Evolutionary conservation across 2,888 invertebrate species (phyloP), one percentile per base, ranked within the genome.

Genomic region (Acanthosepion esculentum): DNA sequence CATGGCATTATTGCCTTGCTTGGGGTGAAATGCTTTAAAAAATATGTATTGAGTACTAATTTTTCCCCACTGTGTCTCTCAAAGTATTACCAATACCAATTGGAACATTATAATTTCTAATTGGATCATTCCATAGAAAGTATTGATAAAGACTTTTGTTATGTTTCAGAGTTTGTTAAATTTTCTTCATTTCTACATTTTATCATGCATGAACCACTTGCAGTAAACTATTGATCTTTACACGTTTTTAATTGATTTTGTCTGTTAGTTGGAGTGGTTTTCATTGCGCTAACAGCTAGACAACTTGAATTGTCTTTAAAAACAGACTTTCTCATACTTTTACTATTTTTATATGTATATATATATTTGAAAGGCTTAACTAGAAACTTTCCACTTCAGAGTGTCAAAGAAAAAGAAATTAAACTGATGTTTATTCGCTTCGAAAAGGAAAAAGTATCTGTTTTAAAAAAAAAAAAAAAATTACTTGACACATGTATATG

Each of bases 231-330:
- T 78, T 33, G 78, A 78, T 78, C n/a, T 78, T 78, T 33, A 78
- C 78, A 33, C n/a, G n/a, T 78, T 78, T 78, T 78, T 78, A 78
- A 78, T 78, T 78, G 78, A 78, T 78, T 78, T 78, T 78, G 78
- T 78, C 78, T 78, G 78, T n/a, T 33, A 15, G 78, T 33, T n/a
- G 78, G 78, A 78, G 78, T 78, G 78, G 78, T 78, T 78, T 78
- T 78, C 78, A 78, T 78, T n/a, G 33, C 12, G 78, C 78, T 78
- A 78, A 78, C 78, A 78, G 78, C 78, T 78, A 78, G 78, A 78
- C n/a, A 78, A 78, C 33, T 78, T 78, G 78, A 78, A 78, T 78
- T 78, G 78, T 78, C 78, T 78, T 78, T 78, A 78, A 33, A 78
- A 78, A 12, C 78, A 33, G n/a, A n/a, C n/a, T 33, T 78, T 78